Evolutionary conservation across 1,140 invertebrate genomes (phyloP), one percentile per base, ranked within the genome.

Genomic region (Drosophila subpulchrella): DNA sequence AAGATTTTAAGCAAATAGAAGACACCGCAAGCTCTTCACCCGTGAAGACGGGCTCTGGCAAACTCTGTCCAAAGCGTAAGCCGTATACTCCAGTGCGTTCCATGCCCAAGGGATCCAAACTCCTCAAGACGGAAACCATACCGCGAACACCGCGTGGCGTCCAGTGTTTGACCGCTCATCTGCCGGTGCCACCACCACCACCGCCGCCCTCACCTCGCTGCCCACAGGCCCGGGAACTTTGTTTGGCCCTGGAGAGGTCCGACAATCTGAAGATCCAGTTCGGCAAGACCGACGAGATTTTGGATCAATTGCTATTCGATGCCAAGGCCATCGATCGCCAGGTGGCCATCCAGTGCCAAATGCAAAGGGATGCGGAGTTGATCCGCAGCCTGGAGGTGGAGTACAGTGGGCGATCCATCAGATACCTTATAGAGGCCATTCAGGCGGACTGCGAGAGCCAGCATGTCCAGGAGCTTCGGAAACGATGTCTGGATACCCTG

Each of bases 201-300:
- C 79, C 80, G n/a, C 82, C 82, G 6, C 77, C 81, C 4, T 85
- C 82, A 4, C 82, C 82, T 0, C 78, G 82, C 1, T 75, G 39
- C n/a, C 60, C 71, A 0, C 48, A 54, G 32, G 36, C 48, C 4
- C 24, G 10, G 11, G 78, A 74, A 15, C 15, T 58, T 4, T 39
- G 38, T 17, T 8, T 36, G 17, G 46, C 75, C 12, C 8, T 75
- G 32, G 17, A 66, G 8, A 13, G 20, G 30, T 34, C 60, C 10
- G 39, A 65, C 4, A 32, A 59, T 2, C 50, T 85, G 7, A 8
- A 27, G 34, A 60, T 59, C 7, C 60, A 81, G 13, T 78, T 57
- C 15, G 17, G 44, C 4, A 4, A 51, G 17, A 81, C 78, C 0
- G 77, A 85, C 20, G 34, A 55, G 15, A n/a, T 85, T 20, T 20